Conservation (phyloP, 2,888 invertebrate species). For the Apodemia zela region DNA sequence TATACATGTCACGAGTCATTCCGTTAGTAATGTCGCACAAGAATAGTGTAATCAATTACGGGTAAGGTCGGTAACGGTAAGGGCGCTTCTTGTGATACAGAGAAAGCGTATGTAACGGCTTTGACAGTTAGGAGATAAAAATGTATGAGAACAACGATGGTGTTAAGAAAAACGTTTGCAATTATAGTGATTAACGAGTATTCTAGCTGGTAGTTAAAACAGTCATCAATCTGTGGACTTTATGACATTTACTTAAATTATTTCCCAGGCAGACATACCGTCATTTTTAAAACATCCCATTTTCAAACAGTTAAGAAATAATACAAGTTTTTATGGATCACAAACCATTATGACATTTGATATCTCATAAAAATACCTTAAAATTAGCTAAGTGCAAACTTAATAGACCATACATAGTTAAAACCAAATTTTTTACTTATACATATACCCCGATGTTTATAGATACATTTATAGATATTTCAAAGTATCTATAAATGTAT, state of each 20-base stretch:
- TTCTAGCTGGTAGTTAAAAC: conserved; percentile 1
- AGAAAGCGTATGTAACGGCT: conserved; percentile 40
- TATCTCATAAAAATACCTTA: no score
- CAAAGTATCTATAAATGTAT: no score
- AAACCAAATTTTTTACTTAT: no score
- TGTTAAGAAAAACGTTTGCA: conserved; percentile 18
- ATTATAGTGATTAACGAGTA: conserved; percentile 5
- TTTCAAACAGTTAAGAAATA: background rate
- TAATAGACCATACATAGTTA: no score
- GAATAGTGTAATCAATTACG: conserved; percentile 48
- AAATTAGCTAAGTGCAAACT: no score
- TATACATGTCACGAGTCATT: conserved; percentile 42
- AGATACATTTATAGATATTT: no score
- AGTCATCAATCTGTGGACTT: background rate
- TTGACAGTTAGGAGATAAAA: conserved; percentile 25
- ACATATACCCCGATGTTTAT: no score
- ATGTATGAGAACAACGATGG: conserved; percentile 20
- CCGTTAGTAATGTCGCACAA: conserved; percentile 55
- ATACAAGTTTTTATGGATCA: background rate
- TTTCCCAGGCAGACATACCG: background rate
- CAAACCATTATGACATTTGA: no score
- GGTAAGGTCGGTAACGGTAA: conserved; percentile 45
- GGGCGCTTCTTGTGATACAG: conserved; percentile 34
- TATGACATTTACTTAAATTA: background rate
- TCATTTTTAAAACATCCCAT: background rate